A percentile compares a stretch with the other conserved stretches of the same genome.
phyloP scores from a whole-genome alignment of 2,797 vertebrate genomes.

The Phylloscopus collybita region DNA sequence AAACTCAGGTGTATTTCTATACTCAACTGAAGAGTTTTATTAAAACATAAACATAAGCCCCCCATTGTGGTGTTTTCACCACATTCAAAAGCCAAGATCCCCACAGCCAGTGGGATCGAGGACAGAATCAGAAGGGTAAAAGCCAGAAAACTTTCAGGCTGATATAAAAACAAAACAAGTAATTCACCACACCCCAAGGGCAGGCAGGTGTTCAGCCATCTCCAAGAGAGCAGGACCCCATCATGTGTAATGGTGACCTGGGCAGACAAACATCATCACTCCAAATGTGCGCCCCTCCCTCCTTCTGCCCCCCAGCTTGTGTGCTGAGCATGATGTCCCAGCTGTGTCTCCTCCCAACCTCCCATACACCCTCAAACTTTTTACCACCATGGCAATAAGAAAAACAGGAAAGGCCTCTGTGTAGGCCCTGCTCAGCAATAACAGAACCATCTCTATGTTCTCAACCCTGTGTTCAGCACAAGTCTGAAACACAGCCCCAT shows the following conservation, averaged over 20 bases:
- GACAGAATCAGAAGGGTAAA: not conserved
- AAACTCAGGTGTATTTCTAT: not conserved
- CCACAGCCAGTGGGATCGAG: accelerated
- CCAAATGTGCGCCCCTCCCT: accelerated
- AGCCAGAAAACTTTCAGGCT: not conserved
- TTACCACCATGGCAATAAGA: not conserved
- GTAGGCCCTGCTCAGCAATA: not conserved
- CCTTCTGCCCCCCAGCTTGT: no score
- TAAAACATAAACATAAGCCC: not conserved
- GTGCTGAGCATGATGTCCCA: not conserved
- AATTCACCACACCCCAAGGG: not conserved
- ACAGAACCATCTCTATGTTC: not conserved
- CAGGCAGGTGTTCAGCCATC: not conserved
- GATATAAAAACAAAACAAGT: not conserved
- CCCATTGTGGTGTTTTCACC: not conserved
- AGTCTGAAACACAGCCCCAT: not conserved
- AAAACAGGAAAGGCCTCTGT: not conserved
- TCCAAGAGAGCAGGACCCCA: not conserved
- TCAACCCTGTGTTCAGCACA: not conserved
- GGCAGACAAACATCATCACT: not conserved
- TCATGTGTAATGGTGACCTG: accelerated
- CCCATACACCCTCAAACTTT: not conserved
- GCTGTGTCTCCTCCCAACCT: not conserved
- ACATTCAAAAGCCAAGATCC: no score
- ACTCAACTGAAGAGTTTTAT: not conserved